Percentiles rank a stretch among this genome's conserved stretches.
phyloP scores from a whole-genome alignment of 1,140 invertebrate genomes.

The Tetragonula clypearis region DNA sequence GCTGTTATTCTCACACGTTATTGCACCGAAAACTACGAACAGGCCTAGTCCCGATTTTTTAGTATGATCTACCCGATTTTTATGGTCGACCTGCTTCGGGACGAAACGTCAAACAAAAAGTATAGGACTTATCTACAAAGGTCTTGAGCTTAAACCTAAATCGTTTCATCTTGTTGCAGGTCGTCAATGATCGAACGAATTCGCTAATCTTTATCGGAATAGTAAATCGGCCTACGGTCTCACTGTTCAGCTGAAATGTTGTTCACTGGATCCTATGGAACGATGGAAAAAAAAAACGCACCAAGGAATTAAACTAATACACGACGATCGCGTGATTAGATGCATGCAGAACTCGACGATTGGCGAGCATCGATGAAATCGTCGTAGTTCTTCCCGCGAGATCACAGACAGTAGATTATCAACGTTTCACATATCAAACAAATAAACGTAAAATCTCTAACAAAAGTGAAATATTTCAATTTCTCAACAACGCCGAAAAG shows the following conservation, averaged over 20 bases:
- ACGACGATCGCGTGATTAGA: not conserved
- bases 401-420: constrained; percentile 42
- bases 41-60: not conserved
- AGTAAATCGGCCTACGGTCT: not conserved
- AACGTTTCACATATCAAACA: constrained; percentile 10
- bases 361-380: too few relatives aligned
- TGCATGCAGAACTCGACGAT: too few relatives aligned
- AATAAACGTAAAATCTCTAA: constrained; percentile 25
- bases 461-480: constrained; percentile 2
- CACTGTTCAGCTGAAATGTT: not conserved
- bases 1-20: not conserved
- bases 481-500: not conserved
- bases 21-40: too few relatives aligned
- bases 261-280: not conserved
- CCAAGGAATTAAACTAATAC: not conserved
- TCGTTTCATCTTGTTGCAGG: not conserved
- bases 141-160: not conserved
- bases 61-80: not conserved
- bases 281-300: not conserved
- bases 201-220: constrained; percentile 4
- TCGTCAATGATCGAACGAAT: constrained; percentile 1
- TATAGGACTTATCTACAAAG: constrained; percentile 38
- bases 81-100: not conserved
- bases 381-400: constrained; percentile 20
- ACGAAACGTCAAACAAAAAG: not conserved